Conservation (phyloP, 2,888 invertebrate species). For the Osmoderma eremita region DNA sequence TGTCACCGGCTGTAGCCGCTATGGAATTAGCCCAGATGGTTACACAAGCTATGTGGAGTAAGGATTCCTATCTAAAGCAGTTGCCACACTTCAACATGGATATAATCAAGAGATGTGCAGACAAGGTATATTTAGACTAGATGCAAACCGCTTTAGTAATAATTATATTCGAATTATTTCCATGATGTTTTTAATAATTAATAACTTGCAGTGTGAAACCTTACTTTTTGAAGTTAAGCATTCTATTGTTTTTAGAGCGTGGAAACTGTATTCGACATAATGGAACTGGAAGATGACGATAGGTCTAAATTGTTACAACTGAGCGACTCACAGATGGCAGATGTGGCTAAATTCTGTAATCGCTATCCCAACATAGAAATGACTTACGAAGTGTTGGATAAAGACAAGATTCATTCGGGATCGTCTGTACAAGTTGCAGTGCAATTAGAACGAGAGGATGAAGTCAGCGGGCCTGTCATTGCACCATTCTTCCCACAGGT, state of each 20-base stretch:
- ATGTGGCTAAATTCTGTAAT: conserved; percentile 98
- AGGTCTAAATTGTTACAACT: conserved; percentile 82
- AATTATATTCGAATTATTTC: not conserved
- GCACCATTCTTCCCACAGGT: conserved; percentile 98
- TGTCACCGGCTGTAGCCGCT: conserved; percentile 97
- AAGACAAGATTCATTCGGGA: conserved; percentile 81
- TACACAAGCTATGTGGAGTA: conserved; percentile 99
- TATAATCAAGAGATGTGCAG: conserved; percentile 89
- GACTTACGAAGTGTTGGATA: conserved; percentile 87
- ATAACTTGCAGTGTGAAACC: not conserved
- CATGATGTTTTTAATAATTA: conserved; percentile 1
- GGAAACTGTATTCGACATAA: conserved; percentile 94
- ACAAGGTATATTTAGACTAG: conserved; percentile 71
- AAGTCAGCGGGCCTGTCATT: conserved; percentile 94
- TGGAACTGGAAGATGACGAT: conserved; percentile 94
- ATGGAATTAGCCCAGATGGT: conserved; percentile 99
- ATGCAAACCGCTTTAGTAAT: not conserved
- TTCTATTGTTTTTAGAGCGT: conserved; percentile 70
- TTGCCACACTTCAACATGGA: conserved; percentile 94
- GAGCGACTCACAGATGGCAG: conserved; percentile 90
- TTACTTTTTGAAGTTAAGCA: not conserved
- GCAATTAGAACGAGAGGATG: conserved; percentile 95
- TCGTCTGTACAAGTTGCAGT: conserved; percentile 91
- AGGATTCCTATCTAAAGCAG: conserved; percentile 96
- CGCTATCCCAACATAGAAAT: conserved; percentile 98